These are phyloP conservation scores for Eupithecia tripunctaria DNA, from an alignment of 2,888 invertebrate species.

Conservation along the genomic window DNA sequence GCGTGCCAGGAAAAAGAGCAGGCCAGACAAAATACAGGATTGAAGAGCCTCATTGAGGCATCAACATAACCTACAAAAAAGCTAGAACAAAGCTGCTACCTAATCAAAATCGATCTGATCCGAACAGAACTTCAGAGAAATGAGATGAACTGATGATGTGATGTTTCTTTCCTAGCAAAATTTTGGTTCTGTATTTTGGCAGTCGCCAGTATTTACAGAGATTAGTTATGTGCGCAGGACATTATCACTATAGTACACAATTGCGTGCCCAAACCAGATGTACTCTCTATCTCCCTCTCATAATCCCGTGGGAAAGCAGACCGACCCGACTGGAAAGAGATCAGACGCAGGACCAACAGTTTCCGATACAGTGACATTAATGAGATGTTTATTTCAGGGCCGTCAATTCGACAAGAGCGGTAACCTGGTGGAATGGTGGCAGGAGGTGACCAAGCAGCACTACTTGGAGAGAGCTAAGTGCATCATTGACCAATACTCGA, in stretches of 20 bases:
- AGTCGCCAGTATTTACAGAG: neutral
- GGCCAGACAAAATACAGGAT: neutral
- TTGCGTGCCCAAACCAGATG: neutral
- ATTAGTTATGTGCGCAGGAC: neutral
- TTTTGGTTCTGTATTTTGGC: neutral
- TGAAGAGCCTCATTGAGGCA: neutral
- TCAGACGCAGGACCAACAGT: neutral
- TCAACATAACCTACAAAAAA: neutral
- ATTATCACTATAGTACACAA: neutral
- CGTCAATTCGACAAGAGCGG: constrained; percentile 96
- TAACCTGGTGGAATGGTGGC: constrained; percentile 97
- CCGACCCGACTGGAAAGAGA: neutral
- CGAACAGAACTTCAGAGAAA: neutral
- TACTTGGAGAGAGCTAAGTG: constrained; percentile 94
- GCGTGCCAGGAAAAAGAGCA: neutral
- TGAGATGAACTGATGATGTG: neutral
- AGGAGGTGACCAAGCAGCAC: constrained; percentile 90
- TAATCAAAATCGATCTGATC: neutral
- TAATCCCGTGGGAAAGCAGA: neutral
- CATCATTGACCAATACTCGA: constrained; percentile 96
- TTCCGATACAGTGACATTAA: neutral
- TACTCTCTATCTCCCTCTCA: no score
- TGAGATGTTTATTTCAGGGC: constrained; percentile 78
- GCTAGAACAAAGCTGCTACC: neutral
- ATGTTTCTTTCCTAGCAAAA: neutral